phyloP scores from a whole-genome alignment of 2,888 invertebrate species.

The Oligia latruncula region DNA sequence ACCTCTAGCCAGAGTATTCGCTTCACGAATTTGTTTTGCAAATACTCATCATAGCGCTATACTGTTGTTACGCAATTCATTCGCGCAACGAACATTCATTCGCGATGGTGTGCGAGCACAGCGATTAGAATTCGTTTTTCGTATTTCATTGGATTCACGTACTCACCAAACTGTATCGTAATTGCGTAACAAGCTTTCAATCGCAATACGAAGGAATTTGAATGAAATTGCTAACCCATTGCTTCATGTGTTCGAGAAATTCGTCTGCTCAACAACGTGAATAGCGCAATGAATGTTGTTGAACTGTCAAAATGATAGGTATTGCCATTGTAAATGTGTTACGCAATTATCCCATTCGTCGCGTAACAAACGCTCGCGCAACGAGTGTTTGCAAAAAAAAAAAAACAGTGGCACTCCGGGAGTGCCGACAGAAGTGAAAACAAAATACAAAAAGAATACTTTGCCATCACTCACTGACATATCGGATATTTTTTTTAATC shows the following conservation, averaged over 20 bases:
- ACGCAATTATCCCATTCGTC: neutral
- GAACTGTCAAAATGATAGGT: neutral
- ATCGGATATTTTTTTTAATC: no score
- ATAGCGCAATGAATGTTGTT: neutral
- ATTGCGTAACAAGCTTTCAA: neutral
- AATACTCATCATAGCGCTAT: neutral
- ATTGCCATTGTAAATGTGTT: neutral
- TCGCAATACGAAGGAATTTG: neutral
- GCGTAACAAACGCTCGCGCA: neutral
- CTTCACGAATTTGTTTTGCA: neutral
- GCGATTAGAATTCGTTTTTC: neutral
- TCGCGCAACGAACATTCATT: neutral
- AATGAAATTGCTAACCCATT: neutral
- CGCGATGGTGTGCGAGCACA: neutral
- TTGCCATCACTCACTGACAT: no score
- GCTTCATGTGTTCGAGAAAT: neutral
- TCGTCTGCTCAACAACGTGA: neutral
- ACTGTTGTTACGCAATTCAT: neutral
- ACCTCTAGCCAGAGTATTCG: neutral
- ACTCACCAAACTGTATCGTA: neutral
- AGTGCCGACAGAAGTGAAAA: no score
- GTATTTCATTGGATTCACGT: neutral
- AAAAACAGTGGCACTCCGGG: no score
- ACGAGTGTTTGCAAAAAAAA: neutral
- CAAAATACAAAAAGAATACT: no score